phyloP scores from a whole-genome alignment of 2,797 vertebrate species.

The Podarcis lilfordi region DNA sequence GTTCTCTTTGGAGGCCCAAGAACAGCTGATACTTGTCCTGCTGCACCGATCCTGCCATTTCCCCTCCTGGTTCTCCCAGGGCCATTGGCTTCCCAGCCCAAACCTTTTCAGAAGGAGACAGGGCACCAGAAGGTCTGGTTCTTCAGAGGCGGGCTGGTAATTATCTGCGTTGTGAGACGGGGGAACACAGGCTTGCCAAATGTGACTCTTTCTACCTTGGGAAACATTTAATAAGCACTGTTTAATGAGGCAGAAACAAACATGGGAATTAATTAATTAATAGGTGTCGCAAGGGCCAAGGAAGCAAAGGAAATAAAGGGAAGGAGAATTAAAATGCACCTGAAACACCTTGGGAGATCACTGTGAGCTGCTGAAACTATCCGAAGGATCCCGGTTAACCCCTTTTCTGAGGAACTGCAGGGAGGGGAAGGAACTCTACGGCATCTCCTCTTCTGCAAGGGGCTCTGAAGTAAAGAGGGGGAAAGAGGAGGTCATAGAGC shows the following conservation, averaged over 20 bases:
- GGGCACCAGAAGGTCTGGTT: neutral
- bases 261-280: constrained; percentile 17
- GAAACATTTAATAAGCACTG: neutral
- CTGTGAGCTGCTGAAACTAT: neutral
- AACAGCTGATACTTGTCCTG: neutral
- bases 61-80: neutral
- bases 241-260: constrained; percentile 29
- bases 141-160: neutral
- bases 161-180: neutral
- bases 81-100: neutral
- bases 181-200: neutral
- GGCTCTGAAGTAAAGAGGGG: too few species aligned
- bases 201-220: neutral
- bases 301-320: too few species aligned
- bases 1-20: too few species aligned
- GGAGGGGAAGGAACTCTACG: neutral
- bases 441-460: neutral
- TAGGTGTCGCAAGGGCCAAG: neutral
- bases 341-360: neutral
- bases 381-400: neutral
- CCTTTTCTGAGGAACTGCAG: neutral
- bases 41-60: neutral
- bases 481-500: too few species aligned
- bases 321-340: neutral
- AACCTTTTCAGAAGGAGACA: neutral